phyloP scores from a whole-genome alignment of 2,113 vertebrate genomes.

The Vireo altiloquus region DNA sequence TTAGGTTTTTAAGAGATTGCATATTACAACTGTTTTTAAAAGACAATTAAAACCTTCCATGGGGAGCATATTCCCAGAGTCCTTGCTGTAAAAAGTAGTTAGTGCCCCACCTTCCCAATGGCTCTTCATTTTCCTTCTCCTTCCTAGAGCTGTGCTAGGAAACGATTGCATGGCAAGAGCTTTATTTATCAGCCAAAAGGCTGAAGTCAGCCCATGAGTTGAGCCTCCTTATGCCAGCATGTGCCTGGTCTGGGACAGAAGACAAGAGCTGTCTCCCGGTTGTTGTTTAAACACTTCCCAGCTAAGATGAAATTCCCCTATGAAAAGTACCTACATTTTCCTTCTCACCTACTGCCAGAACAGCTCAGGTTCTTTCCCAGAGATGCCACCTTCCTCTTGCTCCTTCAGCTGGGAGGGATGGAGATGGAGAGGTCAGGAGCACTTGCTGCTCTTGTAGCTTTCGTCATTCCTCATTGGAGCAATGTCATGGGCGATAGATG shows the following conservation, averaged over 20 bases:
- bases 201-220: neutral
- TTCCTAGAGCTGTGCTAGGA: neutral
- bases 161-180: neutral
- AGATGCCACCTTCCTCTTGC: neutral
- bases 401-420: neutral
- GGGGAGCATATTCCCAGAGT: neutral
- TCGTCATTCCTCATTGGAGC: neutral
- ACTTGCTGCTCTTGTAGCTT: neutral
- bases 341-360: neutral
- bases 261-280: neutral
- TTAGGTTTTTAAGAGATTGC: constrained; percentile 43
- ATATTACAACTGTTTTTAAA: neutral
- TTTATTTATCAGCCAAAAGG: neutral
- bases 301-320: neutral
- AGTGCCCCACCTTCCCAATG: neutral
- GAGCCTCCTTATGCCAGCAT: neutral
- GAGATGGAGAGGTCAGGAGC: neutral
- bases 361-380: neutral
- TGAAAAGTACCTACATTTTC: neutral
- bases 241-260: neutral
- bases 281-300: neutral
- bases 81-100: neutral
- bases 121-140: neutral
- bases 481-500: neutral
- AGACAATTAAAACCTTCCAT: constrained; percentile 2